Conservation (phyloP, 2,888 invertebrate species). For the Metopia argyrocephala region DNA sequence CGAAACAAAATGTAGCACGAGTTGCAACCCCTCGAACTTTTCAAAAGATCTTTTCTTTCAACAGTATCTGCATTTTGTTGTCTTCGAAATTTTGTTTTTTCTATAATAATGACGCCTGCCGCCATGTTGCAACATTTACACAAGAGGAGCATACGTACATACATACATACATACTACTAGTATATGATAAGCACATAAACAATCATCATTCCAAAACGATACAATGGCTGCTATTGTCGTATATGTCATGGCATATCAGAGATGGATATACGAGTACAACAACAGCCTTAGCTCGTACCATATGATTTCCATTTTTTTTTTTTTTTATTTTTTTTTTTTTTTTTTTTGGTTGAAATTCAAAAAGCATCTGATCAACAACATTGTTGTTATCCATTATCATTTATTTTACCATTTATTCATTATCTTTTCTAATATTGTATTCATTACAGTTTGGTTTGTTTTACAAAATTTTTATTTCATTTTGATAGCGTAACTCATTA, state of each 20-base stretch:
- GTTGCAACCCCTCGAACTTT: conserved; percentile 49
- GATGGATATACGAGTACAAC: too few species aligned
- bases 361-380: conserved; percentile 40
- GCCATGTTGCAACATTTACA: conserved; percentile 61
- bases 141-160: conserved; percentile 3
- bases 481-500: conserved; percentile 57
- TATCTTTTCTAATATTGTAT: conserved; percentile 50
- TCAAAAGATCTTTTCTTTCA: not conserved
- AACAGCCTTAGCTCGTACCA: conserved; percentile 63
- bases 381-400: conserved; percentile 13
- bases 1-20: conserved; percentile 32
- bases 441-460: conserved; percentile 56
- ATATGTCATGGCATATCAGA: not conserved
- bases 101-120: conserved; percentile 58
- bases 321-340: conserved; percentile 9
- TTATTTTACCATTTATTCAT: conserved; percentile 1
- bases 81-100: not conserved
- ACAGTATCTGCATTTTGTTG: not conserved
- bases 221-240: conserved; percentile 51
- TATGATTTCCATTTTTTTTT: conserved; percentile 9
- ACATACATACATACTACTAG: not conserved
- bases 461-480: conserved; percentile 54
- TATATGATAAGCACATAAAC: not conserved
- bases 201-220: too few species aligned
- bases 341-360: conserved; percentile 19